Percentiles rank a stretch among this genome's conserved stretches.
phyloP scores from a whole-genome alignment of 53 echinoderm and acorn worm species.

The Zoroaster sp. region DNA sequence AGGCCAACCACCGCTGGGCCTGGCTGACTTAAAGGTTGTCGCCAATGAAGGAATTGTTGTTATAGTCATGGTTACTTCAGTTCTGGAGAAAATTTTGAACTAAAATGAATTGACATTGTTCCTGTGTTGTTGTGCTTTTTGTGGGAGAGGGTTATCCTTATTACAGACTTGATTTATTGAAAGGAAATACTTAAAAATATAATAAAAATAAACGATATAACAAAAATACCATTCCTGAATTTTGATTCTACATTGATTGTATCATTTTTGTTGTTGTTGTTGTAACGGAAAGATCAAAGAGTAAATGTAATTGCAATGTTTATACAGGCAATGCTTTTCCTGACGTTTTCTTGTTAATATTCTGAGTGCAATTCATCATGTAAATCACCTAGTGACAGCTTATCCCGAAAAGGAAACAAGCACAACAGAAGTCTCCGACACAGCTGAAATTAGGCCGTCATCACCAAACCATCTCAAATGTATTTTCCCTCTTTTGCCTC shows the following conservation, averaged over 20 bases:
- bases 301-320: background rate
- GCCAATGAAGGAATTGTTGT: conserved; percentile 20
- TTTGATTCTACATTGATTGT: no score
- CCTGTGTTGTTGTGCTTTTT: background rate
- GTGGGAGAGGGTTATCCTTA: no score
- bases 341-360: background rate
- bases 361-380: conserved; percentile 25
- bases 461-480: conserved; percentile 25
- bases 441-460: conserved; percentile 30
- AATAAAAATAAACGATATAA: no score
- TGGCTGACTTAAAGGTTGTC: background rate
- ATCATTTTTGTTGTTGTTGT: no score
- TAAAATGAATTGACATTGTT: background rate
- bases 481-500: background rate
- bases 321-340: no score
- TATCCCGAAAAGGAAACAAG: background rate
- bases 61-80: conserved; percentile 35
- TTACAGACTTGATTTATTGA: no score
- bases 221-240: no score
- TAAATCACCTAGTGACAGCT: background rate
- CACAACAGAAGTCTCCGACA: background rate
- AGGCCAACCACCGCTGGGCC: background rate
- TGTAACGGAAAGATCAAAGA: background rate
- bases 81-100: background rate
- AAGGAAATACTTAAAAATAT: no score